Percentiles rank a stretch among this genome's conserved stretches.
Conservation (phyloP, 1,140 invertebrate genomes). For the Anastrepha obliqua region DNA sequence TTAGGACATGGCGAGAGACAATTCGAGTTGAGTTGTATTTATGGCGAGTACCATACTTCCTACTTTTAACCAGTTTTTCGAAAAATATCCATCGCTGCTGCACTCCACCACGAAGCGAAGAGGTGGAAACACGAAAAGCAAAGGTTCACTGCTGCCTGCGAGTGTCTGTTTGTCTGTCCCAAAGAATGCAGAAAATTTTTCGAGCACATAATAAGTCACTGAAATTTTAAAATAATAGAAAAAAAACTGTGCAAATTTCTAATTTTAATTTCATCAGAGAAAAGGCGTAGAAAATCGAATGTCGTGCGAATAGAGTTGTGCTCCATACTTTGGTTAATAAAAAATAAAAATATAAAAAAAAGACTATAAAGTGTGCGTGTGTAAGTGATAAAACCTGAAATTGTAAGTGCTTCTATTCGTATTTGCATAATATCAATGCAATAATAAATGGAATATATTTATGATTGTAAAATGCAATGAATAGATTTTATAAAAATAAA, state of each 20-base stretch:
- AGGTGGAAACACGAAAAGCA: constrained; percentile 58
- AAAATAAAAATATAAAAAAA: constrained; percentile 11
- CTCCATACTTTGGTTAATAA: not conserved
- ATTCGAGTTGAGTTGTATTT: constrained; percentile 1
- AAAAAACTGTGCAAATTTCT: constrained; percentile 51
- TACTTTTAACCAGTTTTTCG: constrained; percentile 50
- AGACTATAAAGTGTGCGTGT: not conserved
- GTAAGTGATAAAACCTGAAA: not conserved
- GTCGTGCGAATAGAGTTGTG: not conserved
- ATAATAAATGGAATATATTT: not conserved
- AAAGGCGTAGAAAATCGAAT: not conserved
- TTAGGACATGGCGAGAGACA: not conserved
- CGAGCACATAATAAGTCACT: constrained; percentile 28
- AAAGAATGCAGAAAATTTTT: constrained; percentile 49
- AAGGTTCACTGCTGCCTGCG: constrained; percentile 20
- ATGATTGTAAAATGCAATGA: not conserved
- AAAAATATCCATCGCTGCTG: constrained; percentile 44
- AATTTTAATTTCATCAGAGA: not conserved
- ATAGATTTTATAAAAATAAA: not conserved
- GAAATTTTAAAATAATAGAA: not conserved
- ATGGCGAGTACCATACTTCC: constrained; percentile 24
- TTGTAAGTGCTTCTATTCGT: not conserved
- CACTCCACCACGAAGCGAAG: constrained; percentile 58
- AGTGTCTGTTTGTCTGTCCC: constrained; percentile 44
- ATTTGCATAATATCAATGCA: not conserved